A percentile compares a stretch with the other conserved stretches of the same genome.
These are phyloP conservation scores for Tyto alba DNA, from an alignment of 2,113 vertebrate genomes.

Conservation along the genomic window DNA sequence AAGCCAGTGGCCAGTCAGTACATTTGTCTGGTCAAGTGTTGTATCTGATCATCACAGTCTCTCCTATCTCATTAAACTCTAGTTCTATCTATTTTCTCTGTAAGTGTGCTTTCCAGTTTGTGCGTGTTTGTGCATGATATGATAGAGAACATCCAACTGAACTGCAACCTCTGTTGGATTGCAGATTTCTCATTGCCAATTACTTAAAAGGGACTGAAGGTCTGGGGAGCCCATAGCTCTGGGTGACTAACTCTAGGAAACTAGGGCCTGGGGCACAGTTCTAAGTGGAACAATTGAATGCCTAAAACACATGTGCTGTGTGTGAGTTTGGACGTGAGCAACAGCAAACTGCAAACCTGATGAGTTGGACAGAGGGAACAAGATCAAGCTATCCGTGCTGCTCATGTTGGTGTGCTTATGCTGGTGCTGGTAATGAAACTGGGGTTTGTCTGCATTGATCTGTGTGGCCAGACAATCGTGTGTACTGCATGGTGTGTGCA, in stretches of 20 bases:
- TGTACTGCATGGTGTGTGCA: fast-evolving
- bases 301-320: not conserved
- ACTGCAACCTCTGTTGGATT: not conserved
- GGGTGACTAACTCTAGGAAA: not conserved
- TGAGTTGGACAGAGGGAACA: not conserved
- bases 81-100: not conserved
- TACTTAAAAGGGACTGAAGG: not conserved
- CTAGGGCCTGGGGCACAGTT: not conserved
- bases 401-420: not conserved
- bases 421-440: not conserved
- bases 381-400: not conserved
- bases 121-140: not conserved
- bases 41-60: not conserved
- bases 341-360: not conserved
- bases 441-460: not conserved
- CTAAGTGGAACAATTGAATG: not conserved
- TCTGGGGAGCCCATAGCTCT: not conserved
- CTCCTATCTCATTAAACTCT: not conserved
- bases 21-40: not conserved
- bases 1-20: not conserved
- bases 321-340: not conserved
- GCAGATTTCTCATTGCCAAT: not conserved
- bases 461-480: not conserved
- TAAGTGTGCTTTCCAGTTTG: not conserved
- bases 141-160: not conserved